Conservation (phyloP, 2,797 vertebrate species). For the Sitta carolinensis region DNA sequence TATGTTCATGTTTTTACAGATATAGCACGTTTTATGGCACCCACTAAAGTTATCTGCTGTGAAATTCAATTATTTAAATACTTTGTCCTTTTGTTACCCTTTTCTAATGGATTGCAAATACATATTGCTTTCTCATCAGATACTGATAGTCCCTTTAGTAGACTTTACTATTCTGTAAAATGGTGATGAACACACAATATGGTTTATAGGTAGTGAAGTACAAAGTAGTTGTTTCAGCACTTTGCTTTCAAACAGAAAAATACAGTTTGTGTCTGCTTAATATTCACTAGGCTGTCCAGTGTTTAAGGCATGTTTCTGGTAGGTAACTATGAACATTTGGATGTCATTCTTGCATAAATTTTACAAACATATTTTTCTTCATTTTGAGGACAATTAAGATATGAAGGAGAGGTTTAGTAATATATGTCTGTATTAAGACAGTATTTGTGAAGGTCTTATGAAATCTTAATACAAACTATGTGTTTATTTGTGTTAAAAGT, state of each 20-base stretch:
- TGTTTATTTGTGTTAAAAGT: background rate
- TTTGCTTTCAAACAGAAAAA: conserved; percentile 1
- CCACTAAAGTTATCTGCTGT: conserved; percentile 52
- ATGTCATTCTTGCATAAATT: background rate
- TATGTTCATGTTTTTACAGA: conserved; percentile 48
- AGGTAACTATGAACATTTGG: background rate
- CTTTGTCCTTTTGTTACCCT: conserved; percentile 65
- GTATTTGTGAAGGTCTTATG: background rate
- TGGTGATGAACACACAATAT: conserved; percentile 30
- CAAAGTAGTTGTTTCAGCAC: conserved; percentile 54
- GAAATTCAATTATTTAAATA: conserved; percentile 54
- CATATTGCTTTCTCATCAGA: conserved; percentile 65
- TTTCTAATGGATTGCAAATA: conserved; percentile 61
- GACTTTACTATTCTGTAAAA: conserved; percentile 25
- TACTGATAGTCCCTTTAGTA: conserved; percentile 55
- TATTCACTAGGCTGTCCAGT: background rate
- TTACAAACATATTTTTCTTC: background rate
- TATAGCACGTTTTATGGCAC: conserved; percentile 53
- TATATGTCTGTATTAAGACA: background rate
- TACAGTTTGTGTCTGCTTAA: background rate
- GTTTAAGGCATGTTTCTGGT: background rate
- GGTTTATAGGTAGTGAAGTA: background rate
- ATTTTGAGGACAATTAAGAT: background rate
- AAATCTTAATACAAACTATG: background rate
- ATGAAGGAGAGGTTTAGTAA: background rate